A percentile compares a stretch with the other conserved stretches of the same genome.
phyloP scores from a whole-genome alignment of 2,797 vertebrate species.

The Sternarchorhynchus goeldii region DNA sequence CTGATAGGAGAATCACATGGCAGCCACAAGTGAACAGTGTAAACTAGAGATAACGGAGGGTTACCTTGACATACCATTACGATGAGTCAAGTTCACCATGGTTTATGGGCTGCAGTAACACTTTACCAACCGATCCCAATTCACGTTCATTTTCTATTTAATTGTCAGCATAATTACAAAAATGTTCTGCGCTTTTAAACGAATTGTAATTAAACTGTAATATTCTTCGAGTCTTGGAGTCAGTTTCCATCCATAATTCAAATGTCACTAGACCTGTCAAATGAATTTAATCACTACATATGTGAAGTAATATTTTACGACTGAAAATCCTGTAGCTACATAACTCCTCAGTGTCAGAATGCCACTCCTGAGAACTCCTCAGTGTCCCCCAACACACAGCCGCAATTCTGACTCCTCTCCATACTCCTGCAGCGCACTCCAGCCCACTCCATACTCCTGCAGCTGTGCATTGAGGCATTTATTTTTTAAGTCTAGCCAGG shows the following conservation, averaged over 20 bases:
- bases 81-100: background rate
- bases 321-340: background rate
- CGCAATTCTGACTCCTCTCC: background rate
- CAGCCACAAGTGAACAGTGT: background rate
- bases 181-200: too few relatives aligned
- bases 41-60: slow-evolving; percentile 1
- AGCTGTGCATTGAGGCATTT: slow-evolving; percentile 33
- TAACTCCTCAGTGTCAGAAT: background rate
- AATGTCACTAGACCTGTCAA: background rate
- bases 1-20: background rate
- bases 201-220: too few relatives aligned
- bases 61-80: slow-evolving; percentile 7
- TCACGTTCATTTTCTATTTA: background rate
- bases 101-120: background rate
- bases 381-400: background rate
- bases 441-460: background rate
- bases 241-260: background rate
- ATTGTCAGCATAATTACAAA: background rate
- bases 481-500: slow-evolving; percentile 85
- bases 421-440: background rate
- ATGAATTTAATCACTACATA: background rate
- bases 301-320: background rate
- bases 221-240: too few relatives aligned
- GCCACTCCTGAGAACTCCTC: background rate
- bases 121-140: background rate